Evolutionary conservation across 1,140 invertebrate species (phyloP).

Genomic region (Cyclargus thomasi): DNA sequence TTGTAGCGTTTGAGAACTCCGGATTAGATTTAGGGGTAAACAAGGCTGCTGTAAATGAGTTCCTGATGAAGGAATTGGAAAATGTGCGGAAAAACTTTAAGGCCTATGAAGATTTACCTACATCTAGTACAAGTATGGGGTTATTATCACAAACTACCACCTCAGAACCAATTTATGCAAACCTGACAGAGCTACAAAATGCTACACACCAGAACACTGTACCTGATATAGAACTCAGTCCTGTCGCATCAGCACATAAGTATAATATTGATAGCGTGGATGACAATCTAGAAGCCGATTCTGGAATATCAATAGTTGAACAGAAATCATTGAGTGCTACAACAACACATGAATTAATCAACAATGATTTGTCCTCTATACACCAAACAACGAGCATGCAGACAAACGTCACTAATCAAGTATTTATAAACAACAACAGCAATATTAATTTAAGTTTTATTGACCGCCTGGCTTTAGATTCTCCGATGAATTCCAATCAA

Average conservation of each 20-base stretch:
- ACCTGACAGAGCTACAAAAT: conserved; percentile 36
- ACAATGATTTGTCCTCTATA: conserved; percentile 38
- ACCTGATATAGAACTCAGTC: background rate
- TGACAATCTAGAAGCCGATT: conserved; percentile 39
- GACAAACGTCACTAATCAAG: conserved; percentile 54
- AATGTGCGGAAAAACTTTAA: conserved; percentile 65
- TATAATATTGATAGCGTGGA: conserved; percentile 18
- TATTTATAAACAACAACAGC: conserved; percentile 59
- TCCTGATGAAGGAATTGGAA: conserved; percentile 57
- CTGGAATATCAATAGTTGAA: conserved; percentile 53
- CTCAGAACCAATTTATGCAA: conserved; percentile 53
- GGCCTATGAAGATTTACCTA: conserved; percentile 35
- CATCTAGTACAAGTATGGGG: conserved; percentile 18
- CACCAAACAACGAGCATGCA: conserved; percentile 50
- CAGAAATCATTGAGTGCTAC: conserved; percentile 40
- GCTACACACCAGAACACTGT: conserved; percentile 8
- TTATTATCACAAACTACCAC: conserved; percentile 7
- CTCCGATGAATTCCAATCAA: conserved; percentile 52
- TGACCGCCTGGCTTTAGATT: conserved; percentile 63
- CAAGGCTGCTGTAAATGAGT: conserved; percentile 57
- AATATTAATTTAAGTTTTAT: conserved; percentile 71
- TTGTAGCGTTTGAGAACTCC: conserved; percentile 62
- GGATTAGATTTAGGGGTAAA: conserved; percentile 62
- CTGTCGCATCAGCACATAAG: conserved; percentile 16
- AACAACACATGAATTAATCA: conserved; percentile 28